Evolutionary conservation across 2,113 vertebrate genomes (phyloP).

Genomic region (Hepsetus odoe): DNA sequence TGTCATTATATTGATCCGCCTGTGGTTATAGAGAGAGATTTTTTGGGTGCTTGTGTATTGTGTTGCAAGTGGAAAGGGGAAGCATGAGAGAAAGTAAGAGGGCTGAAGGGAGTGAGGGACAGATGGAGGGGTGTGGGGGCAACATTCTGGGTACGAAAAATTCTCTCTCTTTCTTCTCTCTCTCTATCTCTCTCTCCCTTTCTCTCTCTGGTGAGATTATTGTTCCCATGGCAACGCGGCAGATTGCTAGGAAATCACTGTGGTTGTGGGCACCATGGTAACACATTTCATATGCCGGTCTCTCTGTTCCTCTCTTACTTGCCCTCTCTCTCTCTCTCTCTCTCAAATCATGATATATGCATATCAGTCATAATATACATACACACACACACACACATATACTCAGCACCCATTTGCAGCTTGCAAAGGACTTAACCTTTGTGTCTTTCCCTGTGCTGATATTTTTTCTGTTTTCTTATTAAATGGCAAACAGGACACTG

Average conservation of each 20-base stretch:
- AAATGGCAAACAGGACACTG: neutral
- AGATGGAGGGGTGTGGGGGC: slow-evolving; percentile 62
- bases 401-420: slow-evolving; percentile 17
- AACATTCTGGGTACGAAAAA: slow-evolving; percentile 60
- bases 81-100: slow-evolving; percentile 14
- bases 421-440: neutral
- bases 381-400: slow-evolving; percentile 21
- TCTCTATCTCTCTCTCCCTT: slow-evolving; percentile 46
- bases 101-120: slow-evolving; percentile 62
- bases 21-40: slow-evolving; percentile 52
- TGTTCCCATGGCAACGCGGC: slow-evolving; percentile 79
- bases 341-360: slow-evolving; percentile 35
- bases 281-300: slow-evolving; percentile 66
- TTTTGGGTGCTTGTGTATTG: slow-evolving; percentile 33
- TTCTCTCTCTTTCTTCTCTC: slow-evolving; percentile 39
- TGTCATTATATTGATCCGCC: slow-evolving; percentile 44
- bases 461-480: neutral
- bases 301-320: slow-evolving; percentile 29
- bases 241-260: slow-evolving; percentile 76
- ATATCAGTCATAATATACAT: slow-evolving; percentile 37
- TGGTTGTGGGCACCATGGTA: slow-evolving; percentile 77
- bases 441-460: neutral
- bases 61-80: slow-evolving; percentile 40
- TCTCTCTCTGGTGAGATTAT: slow-evolving; percentile 69
- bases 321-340: slow-evolving; percentile 21